Percentiles rank a stretch among this genome's conserved stretches.
phyloP scores from a whole-genome alignment of 2,797 vertebrate genomes.

The Tamandua tetradactyla region DNA sequence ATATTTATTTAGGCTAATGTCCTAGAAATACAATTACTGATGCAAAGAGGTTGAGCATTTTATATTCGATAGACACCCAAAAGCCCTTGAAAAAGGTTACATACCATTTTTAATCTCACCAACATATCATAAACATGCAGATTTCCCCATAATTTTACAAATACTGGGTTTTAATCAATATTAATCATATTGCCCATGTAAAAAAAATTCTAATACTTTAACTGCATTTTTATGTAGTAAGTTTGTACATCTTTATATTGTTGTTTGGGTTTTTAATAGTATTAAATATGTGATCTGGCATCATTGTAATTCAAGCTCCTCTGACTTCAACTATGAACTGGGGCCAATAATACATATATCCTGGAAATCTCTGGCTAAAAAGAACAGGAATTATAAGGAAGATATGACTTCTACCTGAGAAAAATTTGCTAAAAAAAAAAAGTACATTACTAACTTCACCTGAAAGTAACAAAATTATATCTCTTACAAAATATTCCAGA shows the following conservation, averaged over 20 bases:
- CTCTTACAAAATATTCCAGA: not conserved
- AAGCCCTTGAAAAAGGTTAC: not conserved
- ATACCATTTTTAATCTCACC: not conserved
- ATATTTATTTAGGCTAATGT: slow-evolving; percentile 20
- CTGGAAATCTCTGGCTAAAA: not conserved
- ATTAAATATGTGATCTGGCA: not conserved
- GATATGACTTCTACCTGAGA: not conserved
- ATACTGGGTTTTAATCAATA: not conserved
- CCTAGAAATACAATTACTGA: not conserved
- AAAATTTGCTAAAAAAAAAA: not conserved
- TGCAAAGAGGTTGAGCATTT: not conserved
- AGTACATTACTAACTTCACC: not conserved
- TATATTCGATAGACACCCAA: not conserved
- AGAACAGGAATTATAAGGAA: not conserved
- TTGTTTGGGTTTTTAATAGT: not conserved
- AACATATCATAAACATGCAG: not conserved
- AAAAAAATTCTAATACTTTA: not conserved
- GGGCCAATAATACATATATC: not conserved
- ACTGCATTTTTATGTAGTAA: not conserved
- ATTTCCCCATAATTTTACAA: not conserved
- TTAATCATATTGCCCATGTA: not conserved
- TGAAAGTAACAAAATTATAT: not conserved
- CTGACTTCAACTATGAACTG: not conserved
- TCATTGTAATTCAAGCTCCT: not conserved
- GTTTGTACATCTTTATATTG: not conserved